Conservation (phyloP, 2,888 invertebrate genomes). For the Stictocephala bisonia region DNA sequence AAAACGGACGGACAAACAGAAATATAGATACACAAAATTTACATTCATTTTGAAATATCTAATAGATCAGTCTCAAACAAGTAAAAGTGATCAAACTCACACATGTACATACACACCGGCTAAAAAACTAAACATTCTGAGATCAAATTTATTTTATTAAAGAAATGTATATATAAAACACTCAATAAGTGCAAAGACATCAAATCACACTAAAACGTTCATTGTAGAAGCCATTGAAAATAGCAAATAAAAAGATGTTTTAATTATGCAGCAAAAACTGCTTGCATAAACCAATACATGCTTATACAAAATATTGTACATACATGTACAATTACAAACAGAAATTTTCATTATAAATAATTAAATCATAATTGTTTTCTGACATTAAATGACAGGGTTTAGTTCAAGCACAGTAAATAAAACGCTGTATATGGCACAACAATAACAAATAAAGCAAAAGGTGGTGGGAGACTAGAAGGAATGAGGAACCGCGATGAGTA, state of each 20-base stretch:
- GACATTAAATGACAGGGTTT: too few relatives aligned
- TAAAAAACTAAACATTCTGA: constrained; percentile 34
- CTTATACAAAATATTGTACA: constrained; percentile 8
- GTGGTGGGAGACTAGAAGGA: constrained; percentile 6
- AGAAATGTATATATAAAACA: constrained; percentile 24
- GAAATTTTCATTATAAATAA: too few relatives aligned
- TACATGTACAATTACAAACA: too few relatives aligned
- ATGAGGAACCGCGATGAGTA: not conserved
- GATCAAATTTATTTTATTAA: constrained; percentile 35
- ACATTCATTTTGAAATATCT: too few relatives aligned
- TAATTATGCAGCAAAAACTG: constrained; percentile 1
- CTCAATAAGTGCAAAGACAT: constrained; percentile 35
- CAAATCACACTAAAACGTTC: constrained; percentile 37
- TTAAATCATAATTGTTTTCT: too few relatives aligned
- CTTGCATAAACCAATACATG: not conserved
- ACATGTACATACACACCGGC: constrained; percentile 31
- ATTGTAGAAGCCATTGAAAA: constrained; percentile 26
- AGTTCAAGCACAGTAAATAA: not conserved
- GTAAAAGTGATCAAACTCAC: constrained; percentile 18
- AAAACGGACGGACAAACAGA: constrained; percentile 31
- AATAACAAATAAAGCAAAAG: not conserved
- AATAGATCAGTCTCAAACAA: constrained; percentile 33
- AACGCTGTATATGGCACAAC: not conserved
- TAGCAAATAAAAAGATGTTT: constrained; percentile 3
- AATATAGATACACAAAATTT: constrained; percentile 18